phyloP scores from a whole-genome alignment of 2,113 vertebrate genomes.

The Thryonomys swinderianus region DNA sequence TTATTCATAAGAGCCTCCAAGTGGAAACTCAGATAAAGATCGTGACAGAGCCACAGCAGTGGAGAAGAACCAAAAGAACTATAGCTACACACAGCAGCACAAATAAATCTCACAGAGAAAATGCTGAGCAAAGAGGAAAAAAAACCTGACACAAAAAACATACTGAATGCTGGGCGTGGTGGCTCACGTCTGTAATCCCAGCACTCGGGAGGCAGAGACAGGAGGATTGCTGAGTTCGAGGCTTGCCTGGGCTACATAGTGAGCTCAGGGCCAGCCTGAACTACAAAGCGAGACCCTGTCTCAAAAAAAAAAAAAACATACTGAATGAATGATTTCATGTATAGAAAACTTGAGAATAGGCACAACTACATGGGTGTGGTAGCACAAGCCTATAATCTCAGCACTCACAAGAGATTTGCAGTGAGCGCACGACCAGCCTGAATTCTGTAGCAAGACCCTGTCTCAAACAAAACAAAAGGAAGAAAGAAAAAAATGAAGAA shows the following conservation, averaged over 20 bases:
- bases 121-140: background rate
- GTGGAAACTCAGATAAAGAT: conserved; percentile 29
- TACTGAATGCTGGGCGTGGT: too few species aligned
- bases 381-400: too few species aligned
- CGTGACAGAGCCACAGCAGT: background rate
- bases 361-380: background rate
- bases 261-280: too few species aligned
- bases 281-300: too few species aligned
- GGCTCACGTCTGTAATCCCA: too few species aligned
- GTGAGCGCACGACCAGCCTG: too few species aligned
- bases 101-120: conserved; percentile 30
- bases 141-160: background rate
- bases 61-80: background rate
- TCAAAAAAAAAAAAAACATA: background rate
- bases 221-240: too few species aligned
- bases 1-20: conserved; percentile 28
- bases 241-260: too few species aligned
- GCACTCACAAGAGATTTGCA: too few species aligned
- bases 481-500: background rate
- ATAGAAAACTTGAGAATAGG: background rate
- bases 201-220: too few species aligned
- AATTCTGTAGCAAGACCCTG: too few species aligned
- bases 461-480: too few species aligned
- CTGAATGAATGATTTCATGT: conserved; percentile 6
- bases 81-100: background rate